A percentile compares a stretch with the other conserved stretches of the same genome.
phyloP scores from a whole-genome alignment of 1,140 invertebrate genomes.

The Drosophila kepulauana region DNA sequence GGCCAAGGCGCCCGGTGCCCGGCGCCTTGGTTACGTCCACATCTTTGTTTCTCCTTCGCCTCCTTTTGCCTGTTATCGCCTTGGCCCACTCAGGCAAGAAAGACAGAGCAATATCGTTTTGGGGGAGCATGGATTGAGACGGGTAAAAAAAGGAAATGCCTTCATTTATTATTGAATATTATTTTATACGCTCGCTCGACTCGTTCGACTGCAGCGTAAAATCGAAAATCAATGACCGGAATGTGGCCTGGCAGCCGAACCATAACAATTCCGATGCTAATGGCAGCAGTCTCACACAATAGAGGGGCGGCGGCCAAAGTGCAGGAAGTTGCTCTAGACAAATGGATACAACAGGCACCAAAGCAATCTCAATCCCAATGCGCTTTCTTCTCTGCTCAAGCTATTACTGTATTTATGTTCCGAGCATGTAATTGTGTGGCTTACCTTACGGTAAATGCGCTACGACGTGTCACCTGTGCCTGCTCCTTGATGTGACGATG shows the following conservation, averaged over 20 bases:
- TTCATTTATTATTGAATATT: slow-evolving; percentile 84
- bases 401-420: slow-evolving; percentile 6
- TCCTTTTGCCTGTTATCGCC: neutral
- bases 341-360: slow-evolving; percentile 48
- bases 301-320: slow-evolving; percentile 51
- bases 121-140: slow-evolving; percentile 19
- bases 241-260: slow-evolving; percentile 61
- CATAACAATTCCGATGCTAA: slow-evolving; percentile 79
- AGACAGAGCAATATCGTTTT: slow-evolving; percentile 61
- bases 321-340: slow-evolving; percentile 74
- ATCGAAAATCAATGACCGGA: slow-evolving; percentile 80
- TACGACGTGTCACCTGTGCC: slow-evolving; percentile 87
- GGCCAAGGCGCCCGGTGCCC: slow-evolving; percentile 26
- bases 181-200: slow-evolving; percentile 75
- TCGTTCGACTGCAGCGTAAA: slow-evolving; percentile 66
- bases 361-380: slow-evolving; percentile 12
- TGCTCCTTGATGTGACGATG: slow-evolving; percentile 87
- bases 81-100: slow-evolving; percentile 29
- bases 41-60: slow-evolving; percentile 65
- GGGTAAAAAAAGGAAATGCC: slow-evolving; percentile 74
- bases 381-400: neutral
- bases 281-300: slow-evolving; percentile 58
- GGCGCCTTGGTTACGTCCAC: slow-evolving; percentile 49
- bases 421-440: neutral
- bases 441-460: slow-evolving; percentile 91